Evolutionary conservation across 1,140 invertebrate genomes (phyloP).

Genomic region (Bombus difficillimus): DNA sequence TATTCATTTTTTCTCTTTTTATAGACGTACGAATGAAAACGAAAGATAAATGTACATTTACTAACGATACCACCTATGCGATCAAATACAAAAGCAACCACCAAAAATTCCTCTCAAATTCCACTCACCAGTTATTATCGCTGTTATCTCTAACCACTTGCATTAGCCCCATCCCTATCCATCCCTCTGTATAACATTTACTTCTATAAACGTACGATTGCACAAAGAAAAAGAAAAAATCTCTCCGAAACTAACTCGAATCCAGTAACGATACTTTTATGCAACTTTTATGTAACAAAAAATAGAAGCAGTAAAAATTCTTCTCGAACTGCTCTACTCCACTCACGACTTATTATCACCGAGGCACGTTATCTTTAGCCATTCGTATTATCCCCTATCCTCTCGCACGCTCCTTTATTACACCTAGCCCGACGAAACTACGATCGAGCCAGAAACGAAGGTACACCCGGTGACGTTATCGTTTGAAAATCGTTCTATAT

Average conservation of each 20-base stretch:
- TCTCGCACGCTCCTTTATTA: slow-evolving; percentile 13
- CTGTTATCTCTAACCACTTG: background rate
- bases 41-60: too few species aligned
- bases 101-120: background rate
- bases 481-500: slow-evolving; percentile 69
- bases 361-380: slow-evolving; percentile 24
- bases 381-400: slow-evolving; percentile 27
- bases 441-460: slow-evolving; percentile 60
- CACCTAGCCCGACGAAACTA: slow-evolving; percentile 21
- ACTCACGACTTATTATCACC: background rate
- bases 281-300: background rate
- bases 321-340: background rate
- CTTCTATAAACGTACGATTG: background rate
- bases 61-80: too few species aligned
- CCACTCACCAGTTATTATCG: background rate
- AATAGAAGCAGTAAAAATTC: background rate
- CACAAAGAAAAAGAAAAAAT: background rate
- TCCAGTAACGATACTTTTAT: too few species aligned
- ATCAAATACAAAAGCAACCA: background rate
- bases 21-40: too few species aligned
- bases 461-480: slow-evolving; percentile 60
- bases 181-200: background rate
- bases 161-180: background rate
- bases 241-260: too few species aligned
- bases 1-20: too few species aligned